Evolutionary conservation across 2,888 invertebrate genomes (phyloP), one percentile per base, ranked within the genome.

Genomic region (Boloria euphrosyne): DNA sequence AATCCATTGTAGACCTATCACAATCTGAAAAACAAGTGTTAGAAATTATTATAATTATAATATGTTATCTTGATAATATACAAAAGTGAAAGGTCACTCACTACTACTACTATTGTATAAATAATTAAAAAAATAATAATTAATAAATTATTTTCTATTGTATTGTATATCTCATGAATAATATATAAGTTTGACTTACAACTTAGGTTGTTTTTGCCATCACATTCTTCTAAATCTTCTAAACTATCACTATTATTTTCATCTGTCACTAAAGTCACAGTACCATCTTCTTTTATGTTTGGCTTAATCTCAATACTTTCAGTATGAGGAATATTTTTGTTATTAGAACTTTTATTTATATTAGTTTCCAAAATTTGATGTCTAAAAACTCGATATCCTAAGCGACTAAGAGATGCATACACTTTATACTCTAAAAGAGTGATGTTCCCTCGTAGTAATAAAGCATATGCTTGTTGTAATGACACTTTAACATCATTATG

Each of bases 381-480:
- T 74, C 93, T 88, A 65, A 93, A 87, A 43, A 94, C 84, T 81
- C 89, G 91, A 71, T 94, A 94, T 1, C 94, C 94, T 49, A 92
- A 77, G 74, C 93, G 90, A 66, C 93, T 90, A 1, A 94, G 85
- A 44, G 93, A 93, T 47, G 93, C 89, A 79, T 93, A 95, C 0
- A 94, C 94, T 83, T 93, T 93, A 74, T 94, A 95, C 73, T 94
- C 91, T 38, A 85, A 78, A 17, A 93, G 66, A 17, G 89, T 78
- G 38, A 93, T 83, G 54, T 80, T 73, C 38, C 80, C 81, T 50
- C 74, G 73, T 0, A 93, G 75, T 53, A 95, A 78, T 70, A 95
- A 79, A 31, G 91, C 83, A 74, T 95, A 95, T 13, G 94, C 95
- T 85, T 95, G 94, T 80, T 95, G 94, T 52, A 95, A 81, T 67